phyloP scores from a whole-genome alignment of 2,888 invertebrate species.

The Osmoderma eremita region DNA sequence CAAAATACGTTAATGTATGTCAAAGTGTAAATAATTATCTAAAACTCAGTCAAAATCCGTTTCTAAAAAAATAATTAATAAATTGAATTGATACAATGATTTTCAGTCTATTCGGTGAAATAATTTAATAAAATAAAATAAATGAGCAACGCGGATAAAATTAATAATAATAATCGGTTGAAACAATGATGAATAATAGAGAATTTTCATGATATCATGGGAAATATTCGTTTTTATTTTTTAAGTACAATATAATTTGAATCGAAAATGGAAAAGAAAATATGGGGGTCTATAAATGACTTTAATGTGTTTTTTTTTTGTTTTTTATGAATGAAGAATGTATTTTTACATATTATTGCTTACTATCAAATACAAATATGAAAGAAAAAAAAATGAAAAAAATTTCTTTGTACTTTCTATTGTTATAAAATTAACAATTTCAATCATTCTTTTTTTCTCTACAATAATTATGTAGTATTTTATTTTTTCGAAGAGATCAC shows the following conservation, averaged over 20 bases:
- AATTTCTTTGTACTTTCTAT: conserved; percentile 32
- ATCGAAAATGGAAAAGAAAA: neutral
- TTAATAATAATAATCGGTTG: conserved; percentile 7
- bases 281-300: too few relatives aligned
- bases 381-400: conserved; percentile 10
- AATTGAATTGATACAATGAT: conserved; percentile 52
- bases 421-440: conserved; percentile 29
- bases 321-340: too few relatives aligned
- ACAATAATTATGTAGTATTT: neutral
- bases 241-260: conserved; percentile 37
- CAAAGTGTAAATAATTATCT: conserved; percentile 36
- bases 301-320: too few relatives aligned
- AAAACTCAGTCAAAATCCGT: conserved; percentile 56
- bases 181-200: conserved; percentile 11
- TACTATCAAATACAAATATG: neutral
- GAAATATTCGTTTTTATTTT: neutral
- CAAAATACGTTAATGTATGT: conserved; percentile 16
- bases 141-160: conserved; percentile 47
- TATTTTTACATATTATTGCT: neutral
- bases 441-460: too few relatives aligned
- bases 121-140: conserved; percentile 52
- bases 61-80: conserved; percentile 53
- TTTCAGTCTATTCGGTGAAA: conserved; percentile 57
- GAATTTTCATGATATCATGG: conserved; percentile 29
- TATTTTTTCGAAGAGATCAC: conserved; percentile 22